These are phyloP conservation scores for Slavum lentiscoides DNA, from an alignment of 2,888 invertebrate genomes.

Conservation along the genomic window DNA sequence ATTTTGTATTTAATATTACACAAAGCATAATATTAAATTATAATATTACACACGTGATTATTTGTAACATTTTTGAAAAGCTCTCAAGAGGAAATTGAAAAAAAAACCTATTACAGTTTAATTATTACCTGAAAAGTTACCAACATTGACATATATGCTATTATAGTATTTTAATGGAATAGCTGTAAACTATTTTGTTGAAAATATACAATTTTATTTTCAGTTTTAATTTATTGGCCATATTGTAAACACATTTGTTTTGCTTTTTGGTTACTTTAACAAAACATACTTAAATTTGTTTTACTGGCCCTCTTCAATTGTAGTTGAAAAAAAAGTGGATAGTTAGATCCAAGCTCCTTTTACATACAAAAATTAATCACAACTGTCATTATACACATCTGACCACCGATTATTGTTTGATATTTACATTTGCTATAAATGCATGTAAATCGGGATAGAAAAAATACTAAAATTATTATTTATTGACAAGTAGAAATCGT, in stretches of 20 bases:
- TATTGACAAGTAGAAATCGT: no score
- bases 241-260: not conserved
- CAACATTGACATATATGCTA: conserved; percentile 19
- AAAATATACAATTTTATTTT: conserved; percentile 34
- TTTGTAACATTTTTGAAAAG: conserved; percentile 16
- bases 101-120: conserved; percentile 3
- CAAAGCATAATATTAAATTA: conserved; percentile 14
- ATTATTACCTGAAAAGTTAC: conserved; percentile 33
- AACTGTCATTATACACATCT: not conserved
- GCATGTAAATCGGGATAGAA: not conserved
- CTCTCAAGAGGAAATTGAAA: not conserved
- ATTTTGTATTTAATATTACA: conserved; percentile 36
- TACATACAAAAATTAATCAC: not conserved
- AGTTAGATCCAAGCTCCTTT: not conserved
- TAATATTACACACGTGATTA: not conserved
- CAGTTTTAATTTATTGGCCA: conserved; percentile 5
- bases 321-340: not conserved
- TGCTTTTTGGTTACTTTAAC: not conserved
- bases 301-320: not conserved
- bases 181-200: conserved; percentile 38
- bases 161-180: conserved; percentile 2
- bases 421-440: not conserved
- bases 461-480: not conserved
- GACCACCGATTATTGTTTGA: not conserved
- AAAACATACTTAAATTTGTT: not conserved